These are phyloP conservation scores for Chaenocephalus aceratus DNA, from an alignment of 2,113 vertebrate species.

Conservation along the genomic window DNA sequence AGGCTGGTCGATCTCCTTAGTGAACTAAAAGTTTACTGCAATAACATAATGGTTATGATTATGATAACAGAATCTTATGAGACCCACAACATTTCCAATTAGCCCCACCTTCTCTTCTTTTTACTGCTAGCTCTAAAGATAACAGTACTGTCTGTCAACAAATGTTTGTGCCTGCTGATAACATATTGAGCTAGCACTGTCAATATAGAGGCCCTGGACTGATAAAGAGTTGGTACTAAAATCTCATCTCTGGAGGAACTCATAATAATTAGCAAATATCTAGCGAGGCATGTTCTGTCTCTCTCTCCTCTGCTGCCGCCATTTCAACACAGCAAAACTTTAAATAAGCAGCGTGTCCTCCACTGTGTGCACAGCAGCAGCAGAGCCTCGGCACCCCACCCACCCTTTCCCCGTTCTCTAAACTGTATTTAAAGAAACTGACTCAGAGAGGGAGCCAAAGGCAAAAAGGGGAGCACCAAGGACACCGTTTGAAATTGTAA, in stretches of 20 bases:
- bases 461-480: constrained; percentile 17
- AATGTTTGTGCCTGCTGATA: constrained; percentile 27
- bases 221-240: constrained; percentile 43
- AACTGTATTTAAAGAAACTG: constrained; percentile 48
- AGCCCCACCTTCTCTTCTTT: neutral
- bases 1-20: neutral
- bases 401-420: neutral
- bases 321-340: constrained; percentile 25
- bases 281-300: constrained; percentile 21
- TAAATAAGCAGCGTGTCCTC: constrained; percentile 1
- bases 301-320: neutral
- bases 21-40: neutral
- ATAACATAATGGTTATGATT: neutral
- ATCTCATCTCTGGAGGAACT: constrained; percentile 36
- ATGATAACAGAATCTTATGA: neutral
- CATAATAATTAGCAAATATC: constrained; percentile 41
- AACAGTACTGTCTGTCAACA: constrained; percentile 39
- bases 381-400: neutral
- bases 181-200: constrained; percentile 27
- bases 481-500: constrained; percentile 24
- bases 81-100: constrained; percentile 20
- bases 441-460: constrained; percentile 28
- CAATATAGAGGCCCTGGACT: constrained; percentile 19
- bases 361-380: constrained; percentile 10
- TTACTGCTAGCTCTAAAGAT: constrained; percentile 15